Base-by-base conservation (phyloP, 2,797 vertebrate species). In the Galaxias olidus region DNA sequence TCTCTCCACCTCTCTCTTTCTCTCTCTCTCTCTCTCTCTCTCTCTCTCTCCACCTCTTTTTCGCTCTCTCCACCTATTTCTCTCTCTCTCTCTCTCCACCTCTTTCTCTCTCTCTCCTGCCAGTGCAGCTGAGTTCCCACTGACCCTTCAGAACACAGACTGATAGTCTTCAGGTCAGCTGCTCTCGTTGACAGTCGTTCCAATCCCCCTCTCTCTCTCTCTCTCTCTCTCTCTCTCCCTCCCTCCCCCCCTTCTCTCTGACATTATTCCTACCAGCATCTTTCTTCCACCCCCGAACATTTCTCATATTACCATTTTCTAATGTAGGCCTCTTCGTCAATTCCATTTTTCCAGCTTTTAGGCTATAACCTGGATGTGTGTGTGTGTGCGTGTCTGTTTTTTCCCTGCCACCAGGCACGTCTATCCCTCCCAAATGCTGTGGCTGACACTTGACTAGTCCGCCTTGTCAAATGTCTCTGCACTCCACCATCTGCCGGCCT, bases 111-210 rank as follows among this genome's bases (percentile, higher is more conserved):
- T 14, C 45, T 47, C 45, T 47, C 13, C 45, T 47, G 45, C 30
- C 13, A 47, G 63, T 54, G 71, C 78, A 87, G 76, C 82, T 72
- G 77, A 71, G 50, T 49, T 69, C 56, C 63, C 45, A 56, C 63
- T 78, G 65, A 68, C 65, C 67, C 15, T 1, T 30, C 58, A 71
- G 17, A 69, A 6, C 20, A 51, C 10, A 66, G 57, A 56, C 11
- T 71, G 64, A 69, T 67, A 59, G 42, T n/a, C 52, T 52, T 17
- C 57, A 61, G 50, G 44, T 55, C 41, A 47, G n/a, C 50, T 57
- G 53, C 44, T 42, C 4, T n/a, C n/a, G n/a, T n/a, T 47, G 19
- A 64, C 13, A 42, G 17, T 45, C 14, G 8, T 74, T 66, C 46
- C 42, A 54, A 73, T 10, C 50, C 62, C 15, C 49, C 18, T 47